Conservation (phyloP, 2,888 invertebrate species). For the Nemotelus nigrinus region DNA sequence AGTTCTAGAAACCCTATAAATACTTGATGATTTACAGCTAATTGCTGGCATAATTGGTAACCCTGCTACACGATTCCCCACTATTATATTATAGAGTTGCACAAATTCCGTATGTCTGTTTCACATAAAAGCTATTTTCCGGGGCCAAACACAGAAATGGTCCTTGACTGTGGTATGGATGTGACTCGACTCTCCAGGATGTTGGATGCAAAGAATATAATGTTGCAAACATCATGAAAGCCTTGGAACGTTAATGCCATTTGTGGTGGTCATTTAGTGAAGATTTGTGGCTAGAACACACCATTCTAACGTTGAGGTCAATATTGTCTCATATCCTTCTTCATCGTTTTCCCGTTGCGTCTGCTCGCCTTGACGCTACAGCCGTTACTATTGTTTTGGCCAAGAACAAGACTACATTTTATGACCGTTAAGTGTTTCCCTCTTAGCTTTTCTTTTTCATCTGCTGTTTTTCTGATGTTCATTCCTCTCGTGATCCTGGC, state of each 20-base stretch:
- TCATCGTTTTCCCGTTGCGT: slow-evolving; percentile 20
- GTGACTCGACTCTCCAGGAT: background rate
- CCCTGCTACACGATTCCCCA: no score
- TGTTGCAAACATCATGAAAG: slow-evolving; percentile 45
- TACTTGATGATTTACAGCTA: no score
- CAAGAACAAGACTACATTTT: slow-evolving; percentile 48
- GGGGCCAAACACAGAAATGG: slow-evolving; percentile 11
- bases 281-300: slow-evolving; percentile 51
- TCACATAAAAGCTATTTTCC: slow-evolving; percentile 27
- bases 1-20: no score
- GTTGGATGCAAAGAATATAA: slow-evolving; percentile 26
- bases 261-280: slow-evolving; percentile 52
- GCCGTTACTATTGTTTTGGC: slow-evolving; percentile 16
- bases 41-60: no score
- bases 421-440: slow-evolving; percentile 51
- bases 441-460: slow-evolving; percentile 26
- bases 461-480: slow-evolving; percentile 10
- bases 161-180: background rate
- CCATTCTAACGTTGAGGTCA: slow-evolving; percentile 50
- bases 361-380: background rate
- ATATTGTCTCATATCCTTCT: slow-evolving; percentile 51
- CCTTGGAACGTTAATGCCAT: slow-evolving; percentile 50
- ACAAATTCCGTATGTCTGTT: background rate
- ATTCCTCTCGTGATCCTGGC: background rate
- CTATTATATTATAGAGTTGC: background rate